These are phyloP conservation scores for Bombyx huttoni DNA, from an alignment of 2,888 invertebrate species.

Conservation along the genomic window DNA sequence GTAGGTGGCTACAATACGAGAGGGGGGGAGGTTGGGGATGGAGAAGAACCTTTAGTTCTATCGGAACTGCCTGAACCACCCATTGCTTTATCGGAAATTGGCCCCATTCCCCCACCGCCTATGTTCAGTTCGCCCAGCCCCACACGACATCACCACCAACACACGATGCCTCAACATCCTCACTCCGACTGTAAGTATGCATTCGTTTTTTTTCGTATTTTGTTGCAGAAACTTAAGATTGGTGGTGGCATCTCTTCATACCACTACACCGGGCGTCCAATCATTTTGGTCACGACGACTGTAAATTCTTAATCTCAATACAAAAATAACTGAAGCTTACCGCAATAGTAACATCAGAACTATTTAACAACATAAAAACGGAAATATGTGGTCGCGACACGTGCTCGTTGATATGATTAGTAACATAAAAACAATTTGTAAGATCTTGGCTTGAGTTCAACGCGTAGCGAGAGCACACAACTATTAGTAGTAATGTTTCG, in stretches of 20 bases:
- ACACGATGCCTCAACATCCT: conserved; percentile 31
- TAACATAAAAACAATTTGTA: neutral
- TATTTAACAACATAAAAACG: neutral
- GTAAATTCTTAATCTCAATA: too few species aligned
- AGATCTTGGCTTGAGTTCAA: neutral
- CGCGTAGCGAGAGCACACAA: neutral
- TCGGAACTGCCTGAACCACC: conserved; percentile 93
- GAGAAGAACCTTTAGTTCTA: conserved; percentile 76
- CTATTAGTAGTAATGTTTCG: neutral
- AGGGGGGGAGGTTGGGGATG: conserved; percentile 32
- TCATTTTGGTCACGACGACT: too few species aligned
- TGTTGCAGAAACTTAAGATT: too few species aligned
- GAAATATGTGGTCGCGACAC: neutral
- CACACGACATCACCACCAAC: conserved; percentile 48
- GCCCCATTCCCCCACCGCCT: conserved; percentile 93
- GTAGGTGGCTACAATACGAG: conserved; percentile 71
- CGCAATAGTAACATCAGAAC: too few species aligned
- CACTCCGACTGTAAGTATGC: conserved; percentile 51
- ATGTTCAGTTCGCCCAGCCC: conserved; percentile 95
- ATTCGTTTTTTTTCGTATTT: too few species aligned
- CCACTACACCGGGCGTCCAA: too few species aligned
- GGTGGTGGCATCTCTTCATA: too few species aligned
- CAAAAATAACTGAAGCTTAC: too few species aligned
- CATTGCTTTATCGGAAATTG: conserved; percentile 92
- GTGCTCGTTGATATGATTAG: neutral